Conservation (phyloP, 2,113 vertebrate species). For the Brachypodius melanocephalos region DNA sequence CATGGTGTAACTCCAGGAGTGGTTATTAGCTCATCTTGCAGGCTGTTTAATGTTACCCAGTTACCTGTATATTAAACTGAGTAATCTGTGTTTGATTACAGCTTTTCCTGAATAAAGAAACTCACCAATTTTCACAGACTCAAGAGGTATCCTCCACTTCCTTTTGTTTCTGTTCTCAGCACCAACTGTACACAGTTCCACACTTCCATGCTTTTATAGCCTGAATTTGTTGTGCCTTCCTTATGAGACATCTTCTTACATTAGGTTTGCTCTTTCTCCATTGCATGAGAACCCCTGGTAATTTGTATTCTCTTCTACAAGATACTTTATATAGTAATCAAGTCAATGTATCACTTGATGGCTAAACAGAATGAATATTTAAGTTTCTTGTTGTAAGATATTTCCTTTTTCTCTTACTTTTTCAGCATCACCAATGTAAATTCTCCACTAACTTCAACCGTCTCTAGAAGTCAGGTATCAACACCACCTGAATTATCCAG, state of each 20-base stretch:
- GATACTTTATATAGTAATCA: neutral
- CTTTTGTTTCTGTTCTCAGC: neutral
- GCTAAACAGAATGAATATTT: neutral
- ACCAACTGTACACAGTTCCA: neutral
- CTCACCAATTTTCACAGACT: neutral
- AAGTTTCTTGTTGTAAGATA: neutral
- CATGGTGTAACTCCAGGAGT: conserved; percentile 1
- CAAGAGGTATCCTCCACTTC: neutral
- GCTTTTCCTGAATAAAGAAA: neutral
- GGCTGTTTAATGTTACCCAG: neutral
- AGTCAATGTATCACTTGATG: neutral
- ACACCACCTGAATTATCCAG: neutral
- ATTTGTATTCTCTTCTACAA: neutral
- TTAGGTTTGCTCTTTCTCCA: neutral
- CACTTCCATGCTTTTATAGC: neutral
- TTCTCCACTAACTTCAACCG: neutral
- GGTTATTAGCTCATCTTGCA: conserved; percentile 34
- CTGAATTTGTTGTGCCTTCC: neutral
- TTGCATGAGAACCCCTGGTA: neutral
- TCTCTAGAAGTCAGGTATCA: neutral
- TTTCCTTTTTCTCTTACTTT: neutral
- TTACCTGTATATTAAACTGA: neutral
- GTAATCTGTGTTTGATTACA: neutral
- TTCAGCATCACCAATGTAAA: neutral
- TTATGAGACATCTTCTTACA: neutral